These are phyloP conservation scores for Notechis scutatus DNA, from an alignment of 2,113 vertebrate species.

Conservation along the genomic window DNA sequence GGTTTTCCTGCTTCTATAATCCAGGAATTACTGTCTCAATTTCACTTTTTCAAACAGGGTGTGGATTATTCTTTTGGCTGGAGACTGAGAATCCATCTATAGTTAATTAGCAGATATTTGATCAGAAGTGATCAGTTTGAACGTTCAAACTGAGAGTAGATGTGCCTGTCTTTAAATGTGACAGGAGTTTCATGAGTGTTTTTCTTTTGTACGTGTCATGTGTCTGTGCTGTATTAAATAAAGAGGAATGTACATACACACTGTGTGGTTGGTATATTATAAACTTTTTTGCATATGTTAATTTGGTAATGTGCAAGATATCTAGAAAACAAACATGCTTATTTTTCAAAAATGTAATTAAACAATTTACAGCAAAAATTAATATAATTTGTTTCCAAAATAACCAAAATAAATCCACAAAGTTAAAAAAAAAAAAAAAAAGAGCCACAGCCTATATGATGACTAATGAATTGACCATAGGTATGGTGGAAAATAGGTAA, in stretches of 20 bases:
- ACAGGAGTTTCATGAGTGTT: conserved; percentile 72
- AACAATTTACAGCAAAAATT: not conserved
- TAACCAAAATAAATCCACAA: not conserved
- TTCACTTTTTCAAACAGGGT: conserved; percentile 12
- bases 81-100: conserved; percentile 60
- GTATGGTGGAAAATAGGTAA: not conserved
- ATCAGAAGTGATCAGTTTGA: conserved; percentile 62
- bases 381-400: not conserved
- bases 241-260: conserved; percentile 77
- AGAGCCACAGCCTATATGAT: not conserved
- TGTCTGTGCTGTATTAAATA: conserved; percentile 79
- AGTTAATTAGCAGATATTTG: conserved; percentile 58
- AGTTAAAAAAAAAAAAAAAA: not conserved
- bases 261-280: conserved; percentile 31
- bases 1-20: conserved; percentile 38
- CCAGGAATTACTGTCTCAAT: not conserved
- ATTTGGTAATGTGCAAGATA: not conserved
- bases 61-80: conserved; percentile 43
- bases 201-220: conserved; percentile 68
- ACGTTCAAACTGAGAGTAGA: conserved; percentile 61
- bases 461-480: not conserved
- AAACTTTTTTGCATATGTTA: not conserved
- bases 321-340: not conserved
- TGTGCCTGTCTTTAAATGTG: conserved; percentile 64
- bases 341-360: not conserved